Evolutionary conservation across 2,113 vertebrate genomes (phyloP), one percentile per base, ranked within the genome.

Genomic region (Caranx ignobilis): DNA sequence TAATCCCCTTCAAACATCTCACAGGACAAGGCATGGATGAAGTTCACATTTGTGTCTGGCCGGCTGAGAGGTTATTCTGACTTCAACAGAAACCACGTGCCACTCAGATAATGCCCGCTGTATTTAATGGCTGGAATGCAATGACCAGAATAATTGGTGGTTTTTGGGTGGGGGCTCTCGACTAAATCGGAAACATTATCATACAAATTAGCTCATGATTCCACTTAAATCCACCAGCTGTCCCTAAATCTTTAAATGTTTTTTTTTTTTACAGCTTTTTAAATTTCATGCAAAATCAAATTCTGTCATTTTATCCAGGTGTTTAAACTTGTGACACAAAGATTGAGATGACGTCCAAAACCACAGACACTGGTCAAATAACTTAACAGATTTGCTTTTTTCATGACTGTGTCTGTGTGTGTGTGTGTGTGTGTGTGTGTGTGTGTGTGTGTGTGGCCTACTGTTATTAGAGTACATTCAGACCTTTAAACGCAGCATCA

Each of bases 181-280:
- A 64, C 47, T 68, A 60, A 71, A 77, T 34, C 39, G 50, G 43
- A 71, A 71, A 50, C n/a, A 69, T 83, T 71, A 79, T 61, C 57
- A 84, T 77, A 75, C 31, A 80, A 84, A 89, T 77, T 34, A 50
- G 6, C 31, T 48, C 64, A 34, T 66, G 34, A 66, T 66, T 66
- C 63, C 43, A 34, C 63, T 66, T 66, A 47, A 48, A 32, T 26
- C 63, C 63, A 66, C 26, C 48, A 47, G 31, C 18, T 16, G 59
- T 57, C 34, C 55, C 62, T 55, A 12, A 35, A 71, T 80, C 50
- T 77, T 60, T 18, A 37, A 75, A 66, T 0, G 34, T 55, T 65
- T 70, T 16, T 34, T 70, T 54, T 60, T 32, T 26, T 26, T 26
- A 82, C 37, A 43, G 65, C 11, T 18, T 69, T 75, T 56, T 11